Evolutionary conservation across 2,888 invertebrate genomes (phyloP), one percentile per base, ranked within the genome.

Genomic region (Chalcis sispes): DNA sequence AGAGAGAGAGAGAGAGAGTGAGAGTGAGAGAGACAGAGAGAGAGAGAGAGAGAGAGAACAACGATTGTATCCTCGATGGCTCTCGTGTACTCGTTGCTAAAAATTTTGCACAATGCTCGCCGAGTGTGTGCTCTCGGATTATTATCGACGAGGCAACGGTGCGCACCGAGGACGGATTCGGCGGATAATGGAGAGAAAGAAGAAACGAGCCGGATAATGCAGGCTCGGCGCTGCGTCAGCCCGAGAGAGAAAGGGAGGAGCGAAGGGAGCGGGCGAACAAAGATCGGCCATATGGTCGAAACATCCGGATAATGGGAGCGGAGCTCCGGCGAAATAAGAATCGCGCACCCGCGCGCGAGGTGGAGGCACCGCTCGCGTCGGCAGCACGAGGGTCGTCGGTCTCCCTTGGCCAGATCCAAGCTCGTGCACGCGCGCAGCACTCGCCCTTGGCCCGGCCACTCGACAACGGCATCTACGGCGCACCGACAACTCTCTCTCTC

Each of bases 281-380:
- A 73, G 67, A 72, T 61, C 67, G 58, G 48, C 67, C 72, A 75
- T 75, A 75, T 75, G 75, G n/a, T 70, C 58, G 20, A 42, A 18
- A 4, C 36, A 7, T 23, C 20, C 56, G 20, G 46, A 67, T 58
- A 67, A 67, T 67, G 67, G 58, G 54, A 48, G 48, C 48, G 52
- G 50, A 20, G 42, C 61, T 46, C 23, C 29, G 42, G 10, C 23
- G 62, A 56, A 64, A 54, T 64, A 56, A 71, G 61, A 64, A 46
- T 72, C 62, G 72, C 40, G 72, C 42, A 7, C 7, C 10, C 10
- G 42, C 10, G 46, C 20, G 70, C n/a, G 52, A 27, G 52, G 61
- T 40, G 48, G 61, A 40, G 61, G 36, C n/a, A 46, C 5, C 32
- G 10, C 20, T 29, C 20, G 25, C 15, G 42, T 32, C 25, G 42